These are phyloP conservation scores for Labeo rohita DNA, from an alignment of 2,113 vertebrate genomes.

Conservation along the genomic window DNA sequence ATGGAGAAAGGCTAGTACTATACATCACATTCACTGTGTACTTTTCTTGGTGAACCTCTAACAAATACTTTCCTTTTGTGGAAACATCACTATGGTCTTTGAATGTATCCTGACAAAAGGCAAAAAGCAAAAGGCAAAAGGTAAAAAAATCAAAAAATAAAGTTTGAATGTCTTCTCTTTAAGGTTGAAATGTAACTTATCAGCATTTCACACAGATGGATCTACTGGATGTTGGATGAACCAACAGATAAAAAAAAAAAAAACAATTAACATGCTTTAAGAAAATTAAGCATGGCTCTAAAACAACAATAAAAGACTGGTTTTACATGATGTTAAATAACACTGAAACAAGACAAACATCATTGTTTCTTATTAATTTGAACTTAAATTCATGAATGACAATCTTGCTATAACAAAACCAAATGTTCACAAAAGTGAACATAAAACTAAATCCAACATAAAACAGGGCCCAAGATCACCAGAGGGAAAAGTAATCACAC, in stretches of 20 bases:
- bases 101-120: background rate
- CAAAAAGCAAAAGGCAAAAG: background rate
- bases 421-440: background rate
- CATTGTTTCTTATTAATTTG: background rate
- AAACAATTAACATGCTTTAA: background rate
- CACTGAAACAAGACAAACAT: background rate
- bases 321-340: too few species aligned
- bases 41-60: slow-evolving; percentile 9
- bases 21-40: slow-evolving; percentile 23
- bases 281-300: background rate
- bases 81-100: background rate
- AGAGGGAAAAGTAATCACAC: background rate
- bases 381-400: background rate
- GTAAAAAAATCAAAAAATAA: background rate
- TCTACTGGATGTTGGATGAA: too few species aligned
- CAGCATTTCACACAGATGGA: too few species aligned
- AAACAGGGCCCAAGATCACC: background rate
- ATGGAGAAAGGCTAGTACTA: slow-evolving; percentile 10
- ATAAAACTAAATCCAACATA: background rate
- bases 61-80: background rate
- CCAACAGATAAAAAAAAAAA: too few species aligned
- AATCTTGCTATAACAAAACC: background rate
- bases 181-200: too few species aligned
- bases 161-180: background rate
- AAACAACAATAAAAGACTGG: background rate